Base-by-base conservation (phyloP, 2,888 invertebrate species). In the Cryptocephalus primarius region DNA sequence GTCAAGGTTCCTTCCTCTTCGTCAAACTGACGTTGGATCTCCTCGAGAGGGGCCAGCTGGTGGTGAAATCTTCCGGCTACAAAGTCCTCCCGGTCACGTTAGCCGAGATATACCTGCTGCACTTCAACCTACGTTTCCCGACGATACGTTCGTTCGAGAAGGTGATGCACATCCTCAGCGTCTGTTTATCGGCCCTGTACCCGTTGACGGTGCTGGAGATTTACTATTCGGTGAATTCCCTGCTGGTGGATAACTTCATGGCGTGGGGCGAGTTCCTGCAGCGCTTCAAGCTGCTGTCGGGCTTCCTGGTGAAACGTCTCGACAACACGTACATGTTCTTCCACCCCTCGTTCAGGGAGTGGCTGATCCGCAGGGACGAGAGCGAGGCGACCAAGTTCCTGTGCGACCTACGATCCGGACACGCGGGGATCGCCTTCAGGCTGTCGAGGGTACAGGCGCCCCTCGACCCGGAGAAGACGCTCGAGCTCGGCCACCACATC, bases 311-410 rank as follows among this genome's bases (percentile, higher is more conserved):
- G 46, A 89, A 89, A 68, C 79, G 94, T 44, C 77, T 88, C 60
- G 95, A 95, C 70, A 88, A 89, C 67, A 92, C 93, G 0, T 93
- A 89, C 72, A 93, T 95, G 90, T 93, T 95, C 71, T 94, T 95
- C 72, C 96, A 97, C 68, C 93, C 95, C 0, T 92, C 94, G 4
- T 92, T 97, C 73, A 86, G 96, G 76, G 96, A 97, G 74, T 97
- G 96, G 96, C 75, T 96, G 52, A 84, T 89, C 54, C 75, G 91
- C 34, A 76, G 94, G 40, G 91, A 85, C 53, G 89, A 90, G 56
- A 87, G 80, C 55, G 92, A 94, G 65, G 88, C 87, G 52, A 78
- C 82, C 0, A 94, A 94, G 70, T 96, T 94, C 69, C 75, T 94
- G n/a, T 93, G 93, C 66, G 94, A 96, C 73, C 75, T 91, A 47